Percentiles rank a stretch among this genome's conserved stretches.
These are phyloP conservation scores for Notoglanidium macrostoma DNA, from an alignment of 2,797 vertebrate species.

Conservation along the genomic window DNA sequence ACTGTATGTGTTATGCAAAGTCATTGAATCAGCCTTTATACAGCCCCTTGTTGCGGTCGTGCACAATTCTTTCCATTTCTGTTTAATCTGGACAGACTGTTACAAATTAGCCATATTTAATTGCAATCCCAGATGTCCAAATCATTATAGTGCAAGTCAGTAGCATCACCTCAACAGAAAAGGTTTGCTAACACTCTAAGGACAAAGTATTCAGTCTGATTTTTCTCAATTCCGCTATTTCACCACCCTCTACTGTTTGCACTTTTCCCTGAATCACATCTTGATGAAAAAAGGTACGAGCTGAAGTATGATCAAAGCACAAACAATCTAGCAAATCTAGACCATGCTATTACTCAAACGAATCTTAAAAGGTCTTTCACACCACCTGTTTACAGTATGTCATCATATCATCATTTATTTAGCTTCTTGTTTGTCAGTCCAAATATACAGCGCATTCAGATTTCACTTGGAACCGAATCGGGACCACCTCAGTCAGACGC, in stretches of 20 bases:
- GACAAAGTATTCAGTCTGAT: slow-evolving; percentile 1
- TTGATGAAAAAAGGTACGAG: too few relatives aligned
- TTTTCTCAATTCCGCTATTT: background rate
- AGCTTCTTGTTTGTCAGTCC: background rate
- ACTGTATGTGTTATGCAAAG: background rate
- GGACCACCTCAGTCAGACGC: background rate
- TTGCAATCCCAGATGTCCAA: background rate
- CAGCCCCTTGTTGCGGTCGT: background rate
- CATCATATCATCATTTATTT: background rate
- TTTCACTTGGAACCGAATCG: background rate
- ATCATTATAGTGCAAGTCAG: background rate
- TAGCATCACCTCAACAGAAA: background rate
- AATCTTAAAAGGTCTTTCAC: background rate
- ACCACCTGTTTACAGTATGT: background rate
- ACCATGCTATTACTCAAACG: background rate
- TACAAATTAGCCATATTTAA: slow-evolving; percentile 18
- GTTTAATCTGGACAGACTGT: background rate
- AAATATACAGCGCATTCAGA: background rate
- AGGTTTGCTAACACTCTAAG: background rate
- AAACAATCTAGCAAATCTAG: background rate
- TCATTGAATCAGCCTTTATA: background rate
- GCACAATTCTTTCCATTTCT: background rate
- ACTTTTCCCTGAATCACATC: background rate
- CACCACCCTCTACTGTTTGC: background rate
- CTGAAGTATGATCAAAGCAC: background rate